Base-by-base conservation (phyloP, 2,113 vertebrate genomes). In the Etheostoma cragini region DNA sequence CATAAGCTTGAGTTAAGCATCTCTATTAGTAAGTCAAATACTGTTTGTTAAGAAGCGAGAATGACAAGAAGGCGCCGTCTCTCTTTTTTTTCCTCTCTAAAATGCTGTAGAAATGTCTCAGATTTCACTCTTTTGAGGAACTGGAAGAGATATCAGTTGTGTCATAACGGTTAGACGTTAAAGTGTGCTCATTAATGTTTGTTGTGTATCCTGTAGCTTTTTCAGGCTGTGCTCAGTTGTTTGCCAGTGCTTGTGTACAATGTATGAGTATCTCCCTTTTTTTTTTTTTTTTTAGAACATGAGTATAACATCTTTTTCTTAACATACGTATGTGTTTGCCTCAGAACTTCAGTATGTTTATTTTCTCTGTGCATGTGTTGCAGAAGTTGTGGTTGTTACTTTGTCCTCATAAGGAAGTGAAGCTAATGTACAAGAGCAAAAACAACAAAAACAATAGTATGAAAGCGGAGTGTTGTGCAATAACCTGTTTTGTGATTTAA, bases 1-100 rank as follows among this genome's bases (percentile, higher is more conserved):
- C 95, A 96, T 95, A 95, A 94, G 94, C 93, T 94, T 87, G 85
- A 91, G 93, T 94, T 94, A 94, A 95, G 92, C 93, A 93, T 95
- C 90, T 94, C 92, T 92, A 94, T 94, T 94, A 93, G 92, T 84
- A 88, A 94, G 87, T 91, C 91, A 93, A 93, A 94, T 83, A 89
- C 68, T 87, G 84, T 77, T 85, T 87, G 77, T 75, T 70, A 52
- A 77, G 73, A 66, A 52, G 47, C 35, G 30, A 71, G 77, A 60
- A 65, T 62, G 49, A 17, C 50, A 65, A 75, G 64, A 54, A 65
- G 5, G 56, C 1, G 19, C 52, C 21, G 42, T 1, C 14, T 73
- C 5, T 60, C 63, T 30, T 58, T 21, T 60, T 33, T n/a, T 63
- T 53, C 11, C 12, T 26, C 8, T 58, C 17, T 11, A 16, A 67